phyloP scores from a whole-genome alignment of 2,888 invertebrate species.

The Nomada fabriciana region DNA sequence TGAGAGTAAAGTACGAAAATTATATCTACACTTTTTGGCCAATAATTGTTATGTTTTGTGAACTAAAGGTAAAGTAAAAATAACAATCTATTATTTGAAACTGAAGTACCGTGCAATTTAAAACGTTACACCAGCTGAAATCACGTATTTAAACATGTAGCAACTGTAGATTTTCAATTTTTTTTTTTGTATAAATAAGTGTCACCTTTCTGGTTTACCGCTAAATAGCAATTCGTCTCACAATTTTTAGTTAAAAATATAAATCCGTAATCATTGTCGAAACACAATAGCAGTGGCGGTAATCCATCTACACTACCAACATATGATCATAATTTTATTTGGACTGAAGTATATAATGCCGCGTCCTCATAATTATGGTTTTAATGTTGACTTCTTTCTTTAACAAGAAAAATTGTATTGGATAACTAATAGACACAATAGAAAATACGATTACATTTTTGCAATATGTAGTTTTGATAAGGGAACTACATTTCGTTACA shows the following conservation, averaged over 20 bases:
- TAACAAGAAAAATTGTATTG: neutral
- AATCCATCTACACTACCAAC: constrained; percentile 57
- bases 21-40: neutral
- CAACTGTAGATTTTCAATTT: neutral
- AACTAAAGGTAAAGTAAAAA: neutral
- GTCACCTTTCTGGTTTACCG: constrained; percentile 54
- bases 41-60: neutral
- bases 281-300: constrained; percentile 61
- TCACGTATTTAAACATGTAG: constrained; percentile 5
- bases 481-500: neutral
- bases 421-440: neutral
- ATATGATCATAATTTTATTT: constrained; percentile 59
- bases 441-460: neutral
- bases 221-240: constrained; percentile 43
- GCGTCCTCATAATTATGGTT: constrained; percentile 35
- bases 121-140: constrained; percentile 1
- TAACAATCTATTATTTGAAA: constrained; percentile 12
- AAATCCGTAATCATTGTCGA: constrained; percentile 44
- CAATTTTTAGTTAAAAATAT: constrained; percentile 53
- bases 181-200: constrained; percentile 3
- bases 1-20: constrained; percentile 17
- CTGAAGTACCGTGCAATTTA: constrained; percentile 18
- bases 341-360: constrained; percentile 50
- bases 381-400: constrained; percentile 1
- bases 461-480: neutral